phyloP scores from a whole-genome alignment of 1,140 invertebrate genomes.

The Panagrolaimus sp. region DNA sequence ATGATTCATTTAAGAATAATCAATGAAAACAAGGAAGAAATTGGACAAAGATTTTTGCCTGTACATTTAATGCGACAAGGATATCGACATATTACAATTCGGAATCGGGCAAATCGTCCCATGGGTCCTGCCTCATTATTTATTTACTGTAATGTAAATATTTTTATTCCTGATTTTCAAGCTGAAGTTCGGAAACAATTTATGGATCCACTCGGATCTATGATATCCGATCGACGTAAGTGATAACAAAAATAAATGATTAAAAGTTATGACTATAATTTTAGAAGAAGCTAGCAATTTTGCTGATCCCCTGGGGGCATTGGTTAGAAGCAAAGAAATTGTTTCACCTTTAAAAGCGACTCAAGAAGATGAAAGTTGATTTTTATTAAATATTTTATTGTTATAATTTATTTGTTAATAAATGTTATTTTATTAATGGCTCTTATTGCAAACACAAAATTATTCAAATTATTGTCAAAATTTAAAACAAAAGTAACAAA shows the following conservation, averaged over 20 bases:
- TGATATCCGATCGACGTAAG: neutral
- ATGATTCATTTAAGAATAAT: slow-evolving; percentile 34
- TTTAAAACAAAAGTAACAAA: too few species aligned
- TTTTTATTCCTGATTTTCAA: slow-evolving; percentile 32
- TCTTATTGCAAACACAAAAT: too few species aligned
- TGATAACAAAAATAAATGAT: neutral
- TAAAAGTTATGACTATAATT: too few species aligned
- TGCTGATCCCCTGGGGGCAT: too few species aligned
- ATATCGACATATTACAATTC: slow-evolving; percentile 33
- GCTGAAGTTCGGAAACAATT: slow-evolving; percentile 29
- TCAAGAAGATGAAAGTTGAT: too few species aligned
- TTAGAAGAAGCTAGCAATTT: too few species aligned
- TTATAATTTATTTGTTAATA: too few species aligned
- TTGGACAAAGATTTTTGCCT: slow-evolving; percentile 30
- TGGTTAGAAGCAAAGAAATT: too few species aligned
- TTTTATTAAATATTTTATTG: too few species aligned
- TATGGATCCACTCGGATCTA: slow-evolving; percentile 25
- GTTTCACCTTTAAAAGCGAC: too few species aligned
- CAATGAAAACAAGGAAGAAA: slow-evolving; percentile 25
- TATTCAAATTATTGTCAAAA: too few species aligned
- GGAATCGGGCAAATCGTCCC: slow-evolving; percentile 25
- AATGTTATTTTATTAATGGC: too few species aligned
- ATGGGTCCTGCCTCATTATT: slow-evolving; percentile 34
- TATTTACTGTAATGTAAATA: slow-evolving; percentile 28
- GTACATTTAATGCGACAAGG: slow-evolving; percentile 37